Evolutionary conservation across 2,113 vertebrate species (phyloP).

Genomic region (Picathartes gymnocephalus): DNA sequence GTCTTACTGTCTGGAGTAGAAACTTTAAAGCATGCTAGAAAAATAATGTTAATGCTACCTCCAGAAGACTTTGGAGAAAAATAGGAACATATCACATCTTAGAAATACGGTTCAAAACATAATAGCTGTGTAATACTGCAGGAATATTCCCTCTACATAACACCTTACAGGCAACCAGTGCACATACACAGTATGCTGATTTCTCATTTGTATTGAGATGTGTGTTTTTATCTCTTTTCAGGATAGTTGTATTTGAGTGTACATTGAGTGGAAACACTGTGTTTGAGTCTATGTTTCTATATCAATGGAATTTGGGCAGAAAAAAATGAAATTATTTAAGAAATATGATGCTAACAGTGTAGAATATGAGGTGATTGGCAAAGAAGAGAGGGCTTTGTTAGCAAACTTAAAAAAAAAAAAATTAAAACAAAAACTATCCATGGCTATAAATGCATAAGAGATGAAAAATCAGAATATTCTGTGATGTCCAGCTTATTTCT

Average conservation of each 20-base stretch:
- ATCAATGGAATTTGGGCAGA: not conserved
- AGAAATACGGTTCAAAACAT: not conserved
- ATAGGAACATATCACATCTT: accelerated
- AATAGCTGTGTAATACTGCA: not conserved
- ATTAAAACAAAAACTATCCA: not conserved
- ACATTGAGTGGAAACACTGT: not conserved
- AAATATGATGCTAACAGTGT: not conserved
- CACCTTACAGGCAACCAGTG: not conserved
- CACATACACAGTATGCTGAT: not conserved
- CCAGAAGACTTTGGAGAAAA: not conserved
- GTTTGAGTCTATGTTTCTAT: not conserved
- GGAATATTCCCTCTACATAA: not conserved
- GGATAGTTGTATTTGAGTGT: not conserved
- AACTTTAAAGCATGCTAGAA: not conserved
- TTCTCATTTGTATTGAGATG: not conserved
- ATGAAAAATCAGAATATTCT: not conserved
- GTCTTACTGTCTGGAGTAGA: not conserved
- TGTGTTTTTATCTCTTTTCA: not conserved
- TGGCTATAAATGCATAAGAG: not conserved
- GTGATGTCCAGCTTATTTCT: not conserved
- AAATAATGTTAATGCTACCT: not conserved
- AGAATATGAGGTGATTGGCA: not conserved
- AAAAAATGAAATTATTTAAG: not conserved
- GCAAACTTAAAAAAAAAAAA: not conserved
- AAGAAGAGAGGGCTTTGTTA: not conserved